Evolutionary conservation across 1,140 invertebrate species (phyloP).

Genomic region (Patella vulgata): DNA sequence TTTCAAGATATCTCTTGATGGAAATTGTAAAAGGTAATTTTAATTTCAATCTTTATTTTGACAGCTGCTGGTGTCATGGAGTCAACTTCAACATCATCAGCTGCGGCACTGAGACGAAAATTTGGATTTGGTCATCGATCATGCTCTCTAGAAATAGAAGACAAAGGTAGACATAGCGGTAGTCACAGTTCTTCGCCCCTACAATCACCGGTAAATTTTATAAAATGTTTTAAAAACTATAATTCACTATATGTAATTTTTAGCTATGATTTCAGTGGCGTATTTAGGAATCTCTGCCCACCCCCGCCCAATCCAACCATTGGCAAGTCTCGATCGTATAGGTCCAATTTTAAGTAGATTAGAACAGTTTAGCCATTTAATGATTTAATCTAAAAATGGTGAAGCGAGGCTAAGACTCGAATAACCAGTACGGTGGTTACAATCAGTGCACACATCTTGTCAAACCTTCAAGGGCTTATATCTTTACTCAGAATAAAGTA

Average conservation of each 20-base stretch:
- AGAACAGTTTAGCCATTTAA: too few relatives aligned
- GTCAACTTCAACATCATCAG: constrained; percentile 32
- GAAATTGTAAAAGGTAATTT: too few relatives aligned
- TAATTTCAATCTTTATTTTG: too few relatives aligned
- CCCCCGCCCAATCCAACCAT: constrained; percentile 14
- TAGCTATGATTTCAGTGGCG: neutral
- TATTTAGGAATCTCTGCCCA: neutral
- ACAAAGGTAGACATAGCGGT: constrained; percentile 56
- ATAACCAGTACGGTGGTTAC: too few relatives aligned
- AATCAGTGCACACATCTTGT: too few relatives aligned
- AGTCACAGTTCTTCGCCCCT: constrained; percentile 58
- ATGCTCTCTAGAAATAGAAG: constrained; percentile 66
- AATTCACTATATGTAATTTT: neutral
- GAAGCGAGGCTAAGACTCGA: too few relatives aligned
- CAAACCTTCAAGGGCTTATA: too few relatives aligned
- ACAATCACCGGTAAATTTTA: constrained; percentile 62
- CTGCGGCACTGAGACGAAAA: constrained; percentile 43
- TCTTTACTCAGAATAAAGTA: too few relatives aligned
- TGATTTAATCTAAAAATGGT: too few relatives aligned
- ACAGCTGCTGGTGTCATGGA: constrained; percentile 6
- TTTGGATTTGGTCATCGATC: constrained; percentile 51
- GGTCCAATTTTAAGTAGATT: too few relatives aligned
- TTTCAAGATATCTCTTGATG: too few relatives aligned
- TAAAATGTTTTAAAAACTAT: neutral
- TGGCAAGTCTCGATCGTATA: too few relatives aligned